Evolutionary conservation across 2,113 vertebrate species (phyloP).

Genomic region (Zonotrichia leucophrys): DNA sequence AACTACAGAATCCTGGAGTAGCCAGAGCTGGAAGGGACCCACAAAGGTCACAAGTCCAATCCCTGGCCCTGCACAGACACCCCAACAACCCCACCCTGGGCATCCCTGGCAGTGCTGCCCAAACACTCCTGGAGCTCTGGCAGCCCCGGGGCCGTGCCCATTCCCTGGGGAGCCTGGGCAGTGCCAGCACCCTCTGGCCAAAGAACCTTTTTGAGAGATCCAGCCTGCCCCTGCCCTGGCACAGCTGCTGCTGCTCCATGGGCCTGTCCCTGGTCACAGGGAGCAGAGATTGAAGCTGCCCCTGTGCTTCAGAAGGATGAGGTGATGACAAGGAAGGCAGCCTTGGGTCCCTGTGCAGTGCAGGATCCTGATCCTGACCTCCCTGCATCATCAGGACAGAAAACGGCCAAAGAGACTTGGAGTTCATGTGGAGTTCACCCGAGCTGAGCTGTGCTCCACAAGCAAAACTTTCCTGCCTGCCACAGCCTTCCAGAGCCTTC

Average conservation of each 20-base stretch:
- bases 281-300: neutral
- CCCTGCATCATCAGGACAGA: neutral
- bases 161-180: neutral
- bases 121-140: neutral
- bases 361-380: neutral
- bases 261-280: too few species aligned
- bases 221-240: accelerated
- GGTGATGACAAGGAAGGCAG: neutral
- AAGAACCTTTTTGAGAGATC: accelerated
- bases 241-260: accelerated
- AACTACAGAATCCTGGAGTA: neutral
- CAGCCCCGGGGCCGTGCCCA: accelerated
- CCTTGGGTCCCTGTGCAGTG: neutral
- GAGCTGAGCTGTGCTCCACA: neutral
- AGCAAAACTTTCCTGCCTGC: neutral
- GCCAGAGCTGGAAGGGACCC: neutral
- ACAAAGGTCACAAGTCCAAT: neutral
- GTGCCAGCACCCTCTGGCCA: neutral
- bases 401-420: neutral
- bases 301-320: neutral
- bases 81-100: neutral
- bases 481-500: neutral
- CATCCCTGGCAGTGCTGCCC: too few species aligned
- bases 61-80: neutral
- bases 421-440: slow-evolving; percentile 26